phyloP scores from a whole-genome alignment of 2,113 vertebrate species.

The Brachirus orientalis region DNA sequence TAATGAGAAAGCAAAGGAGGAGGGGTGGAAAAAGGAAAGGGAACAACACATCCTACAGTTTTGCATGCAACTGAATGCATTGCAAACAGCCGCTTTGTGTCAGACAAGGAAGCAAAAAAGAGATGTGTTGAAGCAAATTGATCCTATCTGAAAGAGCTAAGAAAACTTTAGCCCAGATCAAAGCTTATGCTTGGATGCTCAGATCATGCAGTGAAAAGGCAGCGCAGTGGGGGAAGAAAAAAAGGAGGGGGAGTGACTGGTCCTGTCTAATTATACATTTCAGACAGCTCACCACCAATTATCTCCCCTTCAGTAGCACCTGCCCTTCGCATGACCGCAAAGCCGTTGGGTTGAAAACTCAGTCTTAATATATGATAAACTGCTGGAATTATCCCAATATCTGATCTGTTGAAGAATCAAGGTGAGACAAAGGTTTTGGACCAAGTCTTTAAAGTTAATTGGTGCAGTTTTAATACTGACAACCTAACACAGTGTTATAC shows the following conservation, averaged over 20 bases:
- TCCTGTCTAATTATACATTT: slow-evolving; percentile 85
- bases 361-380: slow-evolving; percentile 64
- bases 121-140: slow-evolving; percentile 81
- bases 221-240: slow-evolving; percentile 57
- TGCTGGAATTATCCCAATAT: slow-evolving; percentile 53
- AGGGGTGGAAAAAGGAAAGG: slow-evolving; percentile 30
- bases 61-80: slow-evolving; percentile 40
- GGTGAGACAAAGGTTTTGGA: slow-evolving; percentile 57
- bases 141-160: slow-evolving; percentile 79
- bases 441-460: slow-evolving; percentile 36
- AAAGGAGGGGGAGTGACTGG: slow-evolving; percentile 77
- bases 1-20: slow-evolving; percentile 24
- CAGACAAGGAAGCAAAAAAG: slow-evolving; percentile 63
- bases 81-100: slow-evolving; percentile 52
- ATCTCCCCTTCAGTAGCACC: slow-evolving; percentile 82
- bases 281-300: slow-evolving; percentile 83
- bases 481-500: slow-evolving; percentile 5
- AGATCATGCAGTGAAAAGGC: slow-evolving; percentile 72
- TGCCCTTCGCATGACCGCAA: slow-evolving; percentile 82
- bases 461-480: slow-evolving; percentile 37
- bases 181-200: slow-evolving; percentile 77
- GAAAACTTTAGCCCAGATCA: slow-evolving; percentile 81
- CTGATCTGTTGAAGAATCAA: slow-evolving; percentile 54
- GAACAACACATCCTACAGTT: slow-evolving; percentile 57
- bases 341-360: slow-evolving; percentile 60